Percentiles rank a stretch among this genome's conserved stretches.
These are phyloP conservation scores for Lasioglossum figueresi DNA, from an alignment of 2,888 invertebrate species.

Conservation along the genomic window DNA sequence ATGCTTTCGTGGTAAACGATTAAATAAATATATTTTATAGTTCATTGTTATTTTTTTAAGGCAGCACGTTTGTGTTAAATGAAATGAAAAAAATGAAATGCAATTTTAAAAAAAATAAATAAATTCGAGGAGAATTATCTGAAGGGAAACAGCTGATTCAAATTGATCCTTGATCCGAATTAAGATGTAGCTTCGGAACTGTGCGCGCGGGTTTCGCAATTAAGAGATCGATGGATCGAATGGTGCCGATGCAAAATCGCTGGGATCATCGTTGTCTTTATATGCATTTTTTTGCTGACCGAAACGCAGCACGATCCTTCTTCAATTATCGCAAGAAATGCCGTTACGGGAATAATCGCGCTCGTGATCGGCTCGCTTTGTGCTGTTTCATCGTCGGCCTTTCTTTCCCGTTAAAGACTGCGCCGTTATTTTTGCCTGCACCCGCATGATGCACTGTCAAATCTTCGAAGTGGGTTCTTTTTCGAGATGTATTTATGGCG, in stretches of 20 bases:
- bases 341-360: slow-evolving; percentile 69
- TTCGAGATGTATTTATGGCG: not conserved
- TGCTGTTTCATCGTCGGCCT: slow-evolving; percentile 69
- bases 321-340: slow-evolving; percentile 71
- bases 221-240: slow-evolving; percentile 44
- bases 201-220: slow-evolving; percentile 43
- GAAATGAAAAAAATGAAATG: no score
- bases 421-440: slow-evolving; percentile 57
- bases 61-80: no score
- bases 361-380: slow-evolving; percentile 67
- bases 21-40: no score
- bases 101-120: no score
- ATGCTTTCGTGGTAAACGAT: no score
- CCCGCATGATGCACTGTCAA: slow-evolving; percentile 25
- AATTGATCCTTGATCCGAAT: slow-evolving; percentile 61
- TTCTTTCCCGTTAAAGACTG: slow-evolving; percentile 62
- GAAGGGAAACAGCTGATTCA: not conserved
- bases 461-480: not conserved
- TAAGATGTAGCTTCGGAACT: slow-evolving; percentile 46
- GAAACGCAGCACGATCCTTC: slow-evolving; percentile 65
- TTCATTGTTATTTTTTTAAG: no score
- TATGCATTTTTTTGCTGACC: slow-evolving; percentile 46
- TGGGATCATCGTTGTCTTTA: not conserved
- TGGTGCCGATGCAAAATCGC: not conserved
- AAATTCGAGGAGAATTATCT: not conserved